A percentile compares a stretch with the other conserved stretches of the same genome.
Evolutionary conservation across 1,140 invertebrate species (phyloP).

Genomic region (Leptopilina boulardi): DNA sequence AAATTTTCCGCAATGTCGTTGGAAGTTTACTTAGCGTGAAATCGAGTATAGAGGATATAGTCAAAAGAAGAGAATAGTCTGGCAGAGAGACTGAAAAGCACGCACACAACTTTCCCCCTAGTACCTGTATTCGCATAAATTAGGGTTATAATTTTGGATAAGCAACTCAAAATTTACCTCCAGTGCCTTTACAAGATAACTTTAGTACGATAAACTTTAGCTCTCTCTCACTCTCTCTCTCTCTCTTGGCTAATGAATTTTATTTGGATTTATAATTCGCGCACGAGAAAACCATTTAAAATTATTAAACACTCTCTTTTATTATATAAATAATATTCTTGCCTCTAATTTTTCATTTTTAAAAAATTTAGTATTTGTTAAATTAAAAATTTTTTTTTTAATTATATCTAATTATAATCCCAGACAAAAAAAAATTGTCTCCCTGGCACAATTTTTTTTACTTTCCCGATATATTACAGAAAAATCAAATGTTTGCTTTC

Average conservation of each 20-base stretch:
- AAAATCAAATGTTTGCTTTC: slow-evolving; percentile 28
- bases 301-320: too few species aligned
- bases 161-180: slow-evolving; percentile 47
- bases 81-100: slow-evolving; percentile 49
- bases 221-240: too few species aligned
- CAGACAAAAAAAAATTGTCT: too few species aligned
- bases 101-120: slow-evolving; percentile 49
- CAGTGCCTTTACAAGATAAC: slow-evolving; percentile 45
- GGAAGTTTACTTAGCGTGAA: slow-evolving; percentile 41
- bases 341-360: too few species aligned
- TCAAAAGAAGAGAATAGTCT: slow-evolving; percentile 48
- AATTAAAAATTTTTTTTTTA: neutral
- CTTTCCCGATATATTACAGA: slow-evolving; percentile 13
- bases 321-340: too few species aligned
- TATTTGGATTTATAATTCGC: neutral
- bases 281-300: neutral
- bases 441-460: neutral
- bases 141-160: slow-evolving; percentile 51
- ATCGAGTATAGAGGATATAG: slow-evolving; percentile 43
- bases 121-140: slow-evolving; percentile 57
- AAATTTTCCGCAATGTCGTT: slow-evolving; percentile 40
- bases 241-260: slow-evolving; percentile 20
- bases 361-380: neutral
- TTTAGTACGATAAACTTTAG: slow-evolving; percentile 54
- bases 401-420: too few species aligned